Evolutionary conservation across 2,888 invertebrate genomes (phyloP), one percentile per base, ranked within the genome.

Genomic region (Bellardia bayeri): DNA sequence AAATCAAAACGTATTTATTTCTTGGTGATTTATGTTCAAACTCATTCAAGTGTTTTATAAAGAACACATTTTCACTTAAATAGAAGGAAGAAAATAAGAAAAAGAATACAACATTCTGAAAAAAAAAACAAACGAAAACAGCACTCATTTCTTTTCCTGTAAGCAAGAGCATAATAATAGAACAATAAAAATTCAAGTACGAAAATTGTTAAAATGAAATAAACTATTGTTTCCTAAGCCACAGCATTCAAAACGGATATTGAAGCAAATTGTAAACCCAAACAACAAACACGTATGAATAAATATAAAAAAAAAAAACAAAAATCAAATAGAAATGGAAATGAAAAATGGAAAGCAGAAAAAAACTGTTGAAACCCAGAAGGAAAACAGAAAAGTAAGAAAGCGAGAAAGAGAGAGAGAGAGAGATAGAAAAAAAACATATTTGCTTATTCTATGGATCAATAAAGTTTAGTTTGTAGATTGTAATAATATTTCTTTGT

Each of bases 401-500:
- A 5, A 33, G 23, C 23, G 5, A 33, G 33, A 33, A 23, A 23
- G 6, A 16, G 14, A 64, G 37, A 37, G 33, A 33, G 5, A 33
- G 33, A 33, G 5, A 37, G 37, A 37, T 4, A 37, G 9, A 42
- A 11, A 56, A 83, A 66, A 83, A 84, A 51, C 58, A 30, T 63
- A 74, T 69, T 76, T 85, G 79, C 79, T 85, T 85, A 87, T 82
- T 79, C 79, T 69, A 78, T 79, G 79, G 82, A 87, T 82, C 87
- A 87, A 64, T 82, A 75, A 64, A 82, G 84, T 87, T 84, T 51
- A 78, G 49, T 54, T 83, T 37, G 42, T 23, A 74, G 42, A 85
- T 79, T 87, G 75, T 66, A 82, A 82, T 82, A 82, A 87, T 82
- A 85, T 87, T 87, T 87, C 82, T 82, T 85, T 87, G 84, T 79